Base-by-base conservation (phyloP, 1,140 invertebrate genomes). In the Chymomyza costata region DNA sequence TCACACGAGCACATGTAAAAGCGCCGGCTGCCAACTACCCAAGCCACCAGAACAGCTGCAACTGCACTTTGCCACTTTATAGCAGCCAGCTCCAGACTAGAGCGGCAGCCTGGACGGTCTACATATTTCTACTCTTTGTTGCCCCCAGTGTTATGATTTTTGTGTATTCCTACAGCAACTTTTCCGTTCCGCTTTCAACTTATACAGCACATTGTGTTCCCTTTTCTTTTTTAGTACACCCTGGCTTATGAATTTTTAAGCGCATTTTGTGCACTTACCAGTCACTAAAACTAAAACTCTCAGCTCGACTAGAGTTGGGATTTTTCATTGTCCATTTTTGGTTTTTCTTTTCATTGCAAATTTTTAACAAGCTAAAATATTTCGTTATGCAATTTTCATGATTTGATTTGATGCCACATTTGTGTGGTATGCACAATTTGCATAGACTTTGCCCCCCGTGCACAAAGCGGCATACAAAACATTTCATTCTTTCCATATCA, bases 381-480 rank as follows among this genome's bases (percentile, higher is more conserved):
- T 63, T 63, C 51, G 44, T 57, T 43, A 52, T 63, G 54, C 54
- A 63, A 58, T 58, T 62, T 58, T 63, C 51, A 63, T 63, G 59
- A 63, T 63, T 63, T 30, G 59, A 63, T 58, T 63, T 63, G 53
- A 41, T 56, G 52, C 46, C 31, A 6, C 6, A n/a, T 30, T 21
- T 25, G 3, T 25, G 3, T 21, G 25, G 11, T 19, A 32, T 37
- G 32, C 50, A 30, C 21, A 25, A 25, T 25, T 25, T 25, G 21
- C n/a, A n/a, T n/a, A n/a, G n/a, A n/a, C n/a, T n/a, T n/a, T n/a
- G n/a, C n/a, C n/a, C n/a, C n/a, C n/a, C n/a, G n/a, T n/a, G n/a
- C n/a, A n/a, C n/a, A n/a, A n/a, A n/a, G n/a, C n/a, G n/a, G n/a
- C n/a, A n/a, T n/a, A n/a, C n/a, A n/a, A n/a, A n/a, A n/a, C n/a